Conservation (phyloP, 2,113 vertebrate species). For the Carollia perspicillata region DNA sequence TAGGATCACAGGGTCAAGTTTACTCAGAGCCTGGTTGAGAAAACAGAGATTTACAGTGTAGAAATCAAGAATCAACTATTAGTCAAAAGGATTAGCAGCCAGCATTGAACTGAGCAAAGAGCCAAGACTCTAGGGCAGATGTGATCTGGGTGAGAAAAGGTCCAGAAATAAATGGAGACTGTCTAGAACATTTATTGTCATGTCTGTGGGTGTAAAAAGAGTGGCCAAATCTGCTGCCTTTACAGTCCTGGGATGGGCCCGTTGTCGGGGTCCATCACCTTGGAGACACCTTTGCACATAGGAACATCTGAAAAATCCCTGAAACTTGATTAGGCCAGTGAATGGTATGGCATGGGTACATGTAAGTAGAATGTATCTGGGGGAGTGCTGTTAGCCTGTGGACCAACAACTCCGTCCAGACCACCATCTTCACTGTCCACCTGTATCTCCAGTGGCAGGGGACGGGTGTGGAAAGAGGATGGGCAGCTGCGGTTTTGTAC, state of each 20-base stretch:
- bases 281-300: neutral
- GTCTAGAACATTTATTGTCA: neutral
- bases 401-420: no score
- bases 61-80: neutral
- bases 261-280: neutral
- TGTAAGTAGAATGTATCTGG: neutral
- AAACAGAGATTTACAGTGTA: neutral
- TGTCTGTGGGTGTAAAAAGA: neutral
- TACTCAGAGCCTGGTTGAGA: neutral
- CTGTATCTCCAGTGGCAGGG: neutral
- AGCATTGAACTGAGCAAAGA: neutral
- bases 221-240: neutral
- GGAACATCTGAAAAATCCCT: neutral
- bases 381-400: neutral
- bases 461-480: neutral
- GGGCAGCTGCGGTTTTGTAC: neutral
- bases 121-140: neutral
- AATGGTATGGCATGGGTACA: neutral
- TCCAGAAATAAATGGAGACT: neutral
- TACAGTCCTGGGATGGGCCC: neutral
- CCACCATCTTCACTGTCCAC: neutral
- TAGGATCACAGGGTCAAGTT: neutral
- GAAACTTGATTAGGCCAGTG: neutral
- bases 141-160: constrained; percentile 8
- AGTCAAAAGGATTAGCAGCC: neutral